Evolutionary conservation across 2,888 invertebrate genomes (phyloP).

Genomic region (Drosophila maculinotata): DNA sequence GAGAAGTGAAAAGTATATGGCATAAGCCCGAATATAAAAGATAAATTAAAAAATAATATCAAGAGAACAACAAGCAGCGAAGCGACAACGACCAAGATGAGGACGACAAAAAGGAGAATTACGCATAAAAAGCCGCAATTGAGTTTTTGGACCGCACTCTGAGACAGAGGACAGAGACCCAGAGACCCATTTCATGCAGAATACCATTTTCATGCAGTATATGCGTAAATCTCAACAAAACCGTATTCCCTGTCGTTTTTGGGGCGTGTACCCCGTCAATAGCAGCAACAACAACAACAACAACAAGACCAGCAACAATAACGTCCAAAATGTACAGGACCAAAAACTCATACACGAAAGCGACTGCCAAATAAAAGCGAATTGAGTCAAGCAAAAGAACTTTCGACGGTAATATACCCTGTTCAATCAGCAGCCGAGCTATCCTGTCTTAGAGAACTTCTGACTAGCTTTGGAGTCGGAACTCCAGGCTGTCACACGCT

Average conservation of each 20-base stretch:
- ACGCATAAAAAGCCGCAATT: slow-evolving; percentile 78
- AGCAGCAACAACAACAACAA: slow-evolving; percentile 27
- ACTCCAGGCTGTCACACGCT: background rate
- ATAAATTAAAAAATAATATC: slow-evolving; percentile 79
- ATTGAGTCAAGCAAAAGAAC: background rate
- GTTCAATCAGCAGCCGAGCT: no score
- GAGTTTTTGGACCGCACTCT: slow-evolving; percentile 55
- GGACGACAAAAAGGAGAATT: slow-evolving; percentile 66
- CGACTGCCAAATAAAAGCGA: slow-evolving; percentile 35
- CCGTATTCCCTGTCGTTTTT: slow-evolving; percentile 46
- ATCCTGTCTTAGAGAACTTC: no score
- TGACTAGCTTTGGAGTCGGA: no score
- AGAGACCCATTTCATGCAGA: no score
- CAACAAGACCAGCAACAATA: slow-evolving; percentile 27
- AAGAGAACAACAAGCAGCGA: no score
- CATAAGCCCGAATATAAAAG: slow-evolving; percentile 70
- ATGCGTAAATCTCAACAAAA: slow-evolving; percentile 73
- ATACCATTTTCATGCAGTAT: slow-evolving; percentile 48
- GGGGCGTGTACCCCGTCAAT: slow-evolving; percentile 24
- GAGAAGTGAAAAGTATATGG: slow-evolving; percentile 41
- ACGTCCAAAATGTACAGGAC: slow-evolving; percentile 32
- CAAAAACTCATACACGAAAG: slow-evolving; percentile 41
- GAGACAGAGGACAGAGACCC: background rate
- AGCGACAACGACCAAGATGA: slow-evolving; percentile 31
- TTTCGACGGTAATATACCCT: slow-evolving; percentile 17